Percentiles rank a stretch among this genome's conserved stretches.
phyloP scores from a whole-genome alignment of 2,113 vertebrate genomes.

The Artemisiospiza belli region DNA sequence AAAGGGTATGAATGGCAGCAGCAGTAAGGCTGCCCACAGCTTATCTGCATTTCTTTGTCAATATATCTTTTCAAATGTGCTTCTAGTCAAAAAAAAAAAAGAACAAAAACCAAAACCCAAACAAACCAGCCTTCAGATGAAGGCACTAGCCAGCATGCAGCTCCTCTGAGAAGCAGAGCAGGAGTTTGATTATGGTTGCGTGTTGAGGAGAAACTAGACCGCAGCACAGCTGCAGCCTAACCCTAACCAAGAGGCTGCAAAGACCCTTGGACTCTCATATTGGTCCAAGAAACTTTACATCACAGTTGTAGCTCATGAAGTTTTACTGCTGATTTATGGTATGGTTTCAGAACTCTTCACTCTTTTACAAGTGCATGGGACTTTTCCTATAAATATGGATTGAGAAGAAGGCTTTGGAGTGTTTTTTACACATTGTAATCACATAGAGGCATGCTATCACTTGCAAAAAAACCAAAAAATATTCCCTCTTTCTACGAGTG shows the following conservation, averaged over 20 bases:
- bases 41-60: neutral
- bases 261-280: neutral
- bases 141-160: neutral
- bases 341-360: neutral
- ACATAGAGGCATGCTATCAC: neutral
- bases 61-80: neutral
- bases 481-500: neutral
- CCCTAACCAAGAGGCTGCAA: neutral
- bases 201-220: neutral
- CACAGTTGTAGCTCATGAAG: neutral
- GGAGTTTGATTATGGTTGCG: neutral
- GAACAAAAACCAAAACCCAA: neutral
- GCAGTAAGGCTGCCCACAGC: neutral
- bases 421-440: constrained; percentile 9
- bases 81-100: neutral
- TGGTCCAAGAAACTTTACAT: neutral
- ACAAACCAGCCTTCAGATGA: neutral
- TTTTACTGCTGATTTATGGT: constrained; percentile 6
- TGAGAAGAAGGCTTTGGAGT: neutral
- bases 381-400: neutral
- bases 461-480: neutral
- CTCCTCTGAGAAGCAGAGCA: neutral
- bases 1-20: neutral
- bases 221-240: neutral
- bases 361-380: neutral